Evolutionary conservation across 2,797 vertebrate genomes (phyloP).

Genomic region (Netta rufina): DNA sequence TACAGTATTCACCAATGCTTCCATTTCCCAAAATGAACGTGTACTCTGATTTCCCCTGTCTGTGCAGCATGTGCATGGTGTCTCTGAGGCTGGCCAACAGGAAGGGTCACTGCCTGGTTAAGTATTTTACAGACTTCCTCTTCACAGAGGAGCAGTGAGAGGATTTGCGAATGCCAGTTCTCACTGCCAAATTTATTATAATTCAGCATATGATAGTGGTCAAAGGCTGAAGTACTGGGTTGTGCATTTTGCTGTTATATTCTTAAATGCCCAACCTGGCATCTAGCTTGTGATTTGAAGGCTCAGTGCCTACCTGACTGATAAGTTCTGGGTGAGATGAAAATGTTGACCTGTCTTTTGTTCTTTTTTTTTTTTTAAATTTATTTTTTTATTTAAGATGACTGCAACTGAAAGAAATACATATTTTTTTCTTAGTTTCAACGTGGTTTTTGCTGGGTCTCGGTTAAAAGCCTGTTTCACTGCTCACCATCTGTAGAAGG

Average conservation of each 20-base stretch:
- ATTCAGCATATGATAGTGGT: not conserved
- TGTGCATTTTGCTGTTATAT: not conserved
- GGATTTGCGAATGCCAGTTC: not conserved
- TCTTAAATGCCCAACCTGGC: not conserved
- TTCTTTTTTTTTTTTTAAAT: not conserved
- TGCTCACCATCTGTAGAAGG: not conserved
- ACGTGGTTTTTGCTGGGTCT: not conserved
- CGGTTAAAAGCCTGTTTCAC: not conserved
- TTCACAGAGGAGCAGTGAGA: not conserved
- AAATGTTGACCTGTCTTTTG: not conserved
- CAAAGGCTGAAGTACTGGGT: not conserved
- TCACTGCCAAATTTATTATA: not conserved
- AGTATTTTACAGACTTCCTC: slow-evolving; percentile 21
- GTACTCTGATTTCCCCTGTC: not conserved
- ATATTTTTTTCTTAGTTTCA: not conserved
- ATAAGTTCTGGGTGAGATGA: not conserved
- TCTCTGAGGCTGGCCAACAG: slow-evolving; percentile 3
- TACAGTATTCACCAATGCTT: not conserved
- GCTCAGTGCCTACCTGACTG: not conserved
- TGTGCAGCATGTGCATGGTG: not conserved
- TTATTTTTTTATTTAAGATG: not conserved
- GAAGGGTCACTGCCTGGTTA: slow-evolving; percentile 26
- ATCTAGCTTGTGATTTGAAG: not conserved
- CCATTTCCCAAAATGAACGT: not conserved
- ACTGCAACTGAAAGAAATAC: not conserved